Evolutionary conservation across 1,140 invertebrate species (phyloP).

Genomic region (Gonioctena quinquepunctata): DNA sequence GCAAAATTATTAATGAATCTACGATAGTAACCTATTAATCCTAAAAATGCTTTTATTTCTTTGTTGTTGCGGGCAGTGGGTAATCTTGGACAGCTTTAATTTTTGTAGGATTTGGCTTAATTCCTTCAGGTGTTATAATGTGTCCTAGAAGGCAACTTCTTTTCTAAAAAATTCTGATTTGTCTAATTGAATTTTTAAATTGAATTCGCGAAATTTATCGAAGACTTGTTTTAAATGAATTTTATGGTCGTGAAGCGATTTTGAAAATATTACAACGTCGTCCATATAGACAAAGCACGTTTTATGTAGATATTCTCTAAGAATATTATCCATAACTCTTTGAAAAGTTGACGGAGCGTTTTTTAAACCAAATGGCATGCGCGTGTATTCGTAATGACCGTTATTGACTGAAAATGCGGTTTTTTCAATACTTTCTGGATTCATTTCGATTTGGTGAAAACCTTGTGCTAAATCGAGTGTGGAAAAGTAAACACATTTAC

Average conservation of each 20-base stretch:
- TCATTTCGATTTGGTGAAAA: not conserved
- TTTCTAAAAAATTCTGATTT: no score
- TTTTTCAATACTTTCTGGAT: not conserved
- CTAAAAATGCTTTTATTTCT: no score
- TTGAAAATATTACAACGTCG: conserved; percentile 15
- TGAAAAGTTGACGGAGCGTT: conserved; percentile 4
- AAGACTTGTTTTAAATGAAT: not conserved
- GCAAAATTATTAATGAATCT: no score
- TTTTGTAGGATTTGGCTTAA: no score
- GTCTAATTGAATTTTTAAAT: not conserved
- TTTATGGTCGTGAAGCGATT: conserved; percentile 7
- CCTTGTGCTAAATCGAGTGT: not conserved
- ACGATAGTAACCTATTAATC: no score
- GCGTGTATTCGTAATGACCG: not conserved
- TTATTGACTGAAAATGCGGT: not conserved
- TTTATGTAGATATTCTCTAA: conserved; percentile 12
- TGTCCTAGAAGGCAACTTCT: no score
- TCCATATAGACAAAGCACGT: conserved; percentile 27
- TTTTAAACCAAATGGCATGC: conserved; percentile 4
- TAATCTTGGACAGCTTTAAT: no score
- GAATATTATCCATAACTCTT: not conserved
- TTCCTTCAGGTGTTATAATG: no score
- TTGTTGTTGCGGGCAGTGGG: no score
- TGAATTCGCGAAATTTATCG: not conserved
- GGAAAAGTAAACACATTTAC: not conserved